phyloP scores from a whole-genome alignment of 2,888 invertebrate species.

The Melipona beecheii region DNA sequence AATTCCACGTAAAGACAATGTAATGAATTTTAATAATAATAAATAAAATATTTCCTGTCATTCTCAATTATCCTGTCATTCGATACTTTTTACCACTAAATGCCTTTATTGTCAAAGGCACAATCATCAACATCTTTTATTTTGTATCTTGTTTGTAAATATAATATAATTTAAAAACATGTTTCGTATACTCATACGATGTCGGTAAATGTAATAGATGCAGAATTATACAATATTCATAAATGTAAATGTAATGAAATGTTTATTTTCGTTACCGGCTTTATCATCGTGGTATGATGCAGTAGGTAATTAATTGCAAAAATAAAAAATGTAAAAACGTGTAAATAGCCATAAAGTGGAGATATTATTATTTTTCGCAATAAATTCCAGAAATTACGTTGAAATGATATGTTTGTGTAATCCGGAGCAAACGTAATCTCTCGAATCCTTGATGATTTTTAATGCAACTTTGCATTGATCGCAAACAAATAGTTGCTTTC shows the following conservation, averaged over 20 bases:
- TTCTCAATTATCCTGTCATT: too few relatives aligned
- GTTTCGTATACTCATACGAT: slow-evolving; percentile 23
- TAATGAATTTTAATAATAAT: background rate
- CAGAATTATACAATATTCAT: background rate
- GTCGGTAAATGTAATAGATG: background rate
- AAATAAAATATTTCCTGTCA: background rate
- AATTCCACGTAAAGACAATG: background rate
- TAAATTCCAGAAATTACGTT: slow-evolving; percentile 7
- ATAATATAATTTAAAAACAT: slow-evolving; percentile 7
- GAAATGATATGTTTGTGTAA: background rate
- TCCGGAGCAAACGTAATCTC: slow-evolving; percentile 1
- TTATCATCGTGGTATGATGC: slow-evolving; percentile 36
- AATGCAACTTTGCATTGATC: background rate
- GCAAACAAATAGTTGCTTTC: slow-evolving; percentile 4
- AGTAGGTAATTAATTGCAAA: slow-evolving; percentile 17
- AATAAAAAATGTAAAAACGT: background rate
- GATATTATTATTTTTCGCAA: slow-evolving; percentile 35
- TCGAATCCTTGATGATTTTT: background rate
- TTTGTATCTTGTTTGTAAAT: slow-evolving; percentile 12
- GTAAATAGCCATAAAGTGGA: slow-evolving; percentile 7
- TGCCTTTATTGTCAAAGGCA: background rate
- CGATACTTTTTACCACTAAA: background rate
- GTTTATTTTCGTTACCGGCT: slow-evolving; percentile 35
- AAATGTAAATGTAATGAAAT: background rate
- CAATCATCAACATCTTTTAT: background rate